A percentile compares a stretch with the other conserved stretches of the same genome.
Conservation (phyloP, 1,140 invertebrate genomes). For the Bombus confusus region DNA sequence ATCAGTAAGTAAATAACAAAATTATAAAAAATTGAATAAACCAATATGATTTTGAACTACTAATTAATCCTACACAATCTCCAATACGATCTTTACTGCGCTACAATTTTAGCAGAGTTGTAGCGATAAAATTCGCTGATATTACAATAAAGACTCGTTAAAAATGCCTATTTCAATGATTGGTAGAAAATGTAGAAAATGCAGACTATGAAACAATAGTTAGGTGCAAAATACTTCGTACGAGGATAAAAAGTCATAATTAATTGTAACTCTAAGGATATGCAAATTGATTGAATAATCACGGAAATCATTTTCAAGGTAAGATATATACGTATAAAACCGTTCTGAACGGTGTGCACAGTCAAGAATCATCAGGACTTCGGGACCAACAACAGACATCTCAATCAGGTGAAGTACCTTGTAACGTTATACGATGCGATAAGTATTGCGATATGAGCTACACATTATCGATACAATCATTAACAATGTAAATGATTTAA, state of each 20-base stretch:
- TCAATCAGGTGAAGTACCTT: neutral
- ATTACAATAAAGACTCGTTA: neutral
- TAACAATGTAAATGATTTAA: constrained; percentile 33
- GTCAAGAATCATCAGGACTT: neutral
- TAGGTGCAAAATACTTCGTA: neutral
- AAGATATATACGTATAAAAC: neutral
- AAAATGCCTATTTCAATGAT: neutral
- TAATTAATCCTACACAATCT: neutral
- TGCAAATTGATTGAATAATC: neutral
- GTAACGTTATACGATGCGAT: neutral
- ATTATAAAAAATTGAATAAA: neutral
- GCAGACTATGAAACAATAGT: neutral
- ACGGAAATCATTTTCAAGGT: neutral
- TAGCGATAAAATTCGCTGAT: neutral
- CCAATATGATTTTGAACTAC: neutral
- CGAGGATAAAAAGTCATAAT: neutral
- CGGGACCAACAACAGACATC: neutral
- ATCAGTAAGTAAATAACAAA: neutral
- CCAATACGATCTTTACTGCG: no score
- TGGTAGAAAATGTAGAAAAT: no score
- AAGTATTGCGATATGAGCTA: constrained; percentile 3
- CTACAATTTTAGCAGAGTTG: no score
- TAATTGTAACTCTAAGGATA: neutral
- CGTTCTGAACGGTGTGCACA: neutral
- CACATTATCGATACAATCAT: constrained; percentile 18